Percentiles rank a stretch among this genome's conserved stretches.
Conservation (phyloP, 2,113 vertebrate species). For the Tetraodon nigroviridis region DNA sequence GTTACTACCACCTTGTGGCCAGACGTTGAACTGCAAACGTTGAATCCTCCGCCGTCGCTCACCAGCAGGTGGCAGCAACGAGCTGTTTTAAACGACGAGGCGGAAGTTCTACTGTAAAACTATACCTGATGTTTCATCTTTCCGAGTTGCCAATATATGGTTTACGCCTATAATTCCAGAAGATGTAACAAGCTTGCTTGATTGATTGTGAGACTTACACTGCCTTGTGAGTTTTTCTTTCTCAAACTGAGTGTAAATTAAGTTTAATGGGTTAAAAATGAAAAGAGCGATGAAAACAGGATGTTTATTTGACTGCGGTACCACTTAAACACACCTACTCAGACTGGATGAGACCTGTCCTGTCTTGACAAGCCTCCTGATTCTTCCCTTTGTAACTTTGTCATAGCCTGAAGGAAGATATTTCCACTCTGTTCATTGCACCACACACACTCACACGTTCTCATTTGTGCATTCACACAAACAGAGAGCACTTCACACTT, state of each 20-base stretch:
- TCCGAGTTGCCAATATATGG: neutral
- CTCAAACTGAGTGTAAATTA: no score
- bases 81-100: neutral
- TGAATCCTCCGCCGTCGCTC: neutral
- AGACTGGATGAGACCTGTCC: conserved; percentile 21
- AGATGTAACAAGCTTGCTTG: neutral
- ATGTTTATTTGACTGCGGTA: neutral
- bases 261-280: neutral
- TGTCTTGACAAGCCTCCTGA: conserved; percentile 57
- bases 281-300: no score
- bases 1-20: conserved; percentile 51
- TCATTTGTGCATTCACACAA: conserved; percentile 1
- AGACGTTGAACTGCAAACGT: conserved; percentile 3
- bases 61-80: conserved; percentile 39
- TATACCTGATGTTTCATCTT: neutral
- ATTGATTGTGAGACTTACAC: neutral
- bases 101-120: neutral
- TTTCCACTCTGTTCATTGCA: conserved; percentile 42
- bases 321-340: neutral
- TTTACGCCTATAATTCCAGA: neutral
- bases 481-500: conserved; percentile 52
- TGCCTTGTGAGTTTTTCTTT: neutral
- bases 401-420: conserved; percentile 57
- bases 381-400: conserved; percentile 54
- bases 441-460: conserved; percentile 35